Evolutionary conservation across 2,113 vertebrate genomes (phyloP).

Genomic region (Megaceryle maxima): DNA sequence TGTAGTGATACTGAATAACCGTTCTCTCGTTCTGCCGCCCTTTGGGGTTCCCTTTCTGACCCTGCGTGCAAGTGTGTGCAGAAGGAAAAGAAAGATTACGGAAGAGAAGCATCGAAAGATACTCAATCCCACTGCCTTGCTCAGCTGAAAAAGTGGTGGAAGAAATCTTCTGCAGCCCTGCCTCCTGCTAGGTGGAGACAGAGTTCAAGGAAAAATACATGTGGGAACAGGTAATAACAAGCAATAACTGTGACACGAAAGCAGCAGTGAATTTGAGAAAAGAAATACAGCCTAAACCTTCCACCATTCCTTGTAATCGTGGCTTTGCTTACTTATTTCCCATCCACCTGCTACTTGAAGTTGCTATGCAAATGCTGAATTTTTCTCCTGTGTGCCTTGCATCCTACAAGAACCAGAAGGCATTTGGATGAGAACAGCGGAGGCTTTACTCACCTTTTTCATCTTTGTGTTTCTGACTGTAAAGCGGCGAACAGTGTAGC

Average conservation of each 20-base stretch:
- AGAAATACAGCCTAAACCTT: background rate
- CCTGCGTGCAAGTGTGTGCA: constrained; percentile 7
- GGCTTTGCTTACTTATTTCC: background rate
- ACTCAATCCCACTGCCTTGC: background rate
- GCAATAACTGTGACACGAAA: background rate
- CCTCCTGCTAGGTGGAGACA: constrained; percentile 29
- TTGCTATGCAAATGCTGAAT: accelerated
- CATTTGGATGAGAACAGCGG: background rate
- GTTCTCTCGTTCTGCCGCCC: constrained; percentile 88
- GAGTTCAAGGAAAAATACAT: background rate
- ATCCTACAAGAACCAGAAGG: background rate
- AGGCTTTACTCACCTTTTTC: constrained; percentile 84
- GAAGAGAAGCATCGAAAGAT: background rate
- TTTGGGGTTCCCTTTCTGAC: constrained; percentile 90
- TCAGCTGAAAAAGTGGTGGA: background rate
- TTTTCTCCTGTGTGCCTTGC: background rate
- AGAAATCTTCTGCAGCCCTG: background rate
- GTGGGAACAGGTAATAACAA: background rate
- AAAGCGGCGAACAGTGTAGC: constrained; percentile 93
- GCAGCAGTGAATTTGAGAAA: background rate
- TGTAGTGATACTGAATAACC: constrained; percentile 96
- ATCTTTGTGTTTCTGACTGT: constrained; percentile 91
- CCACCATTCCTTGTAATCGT: background rate
- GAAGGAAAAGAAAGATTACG: background rate
- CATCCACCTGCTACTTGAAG: background rate